Conservation (phyloP, 2,113 vertebrate genomes). For the Anas platyrhynchos region DNA sequence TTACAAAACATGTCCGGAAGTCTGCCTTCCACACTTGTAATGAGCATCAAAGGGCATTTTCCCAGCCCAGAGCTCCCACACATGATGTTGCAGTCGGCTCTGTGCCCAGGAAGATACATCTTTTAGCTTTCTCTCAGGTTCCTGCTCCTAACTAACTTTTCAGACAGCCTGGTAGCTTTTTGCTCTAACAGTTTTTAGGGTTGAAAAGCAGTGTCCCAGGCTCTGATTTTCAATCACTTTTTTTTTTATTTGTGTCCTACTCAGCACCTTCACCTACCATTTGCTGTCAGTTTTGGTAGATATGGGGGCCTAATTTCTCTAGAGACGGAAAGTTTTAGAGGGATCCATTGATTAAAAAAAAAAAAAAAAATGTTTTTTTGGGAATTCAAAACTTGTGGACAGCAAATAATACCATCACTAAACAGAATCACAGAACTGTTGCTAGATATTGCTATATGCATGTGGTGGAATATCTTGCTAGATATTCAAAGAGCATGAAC, state of each 20-base stretch:
- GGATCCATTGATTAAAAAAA: neutral
- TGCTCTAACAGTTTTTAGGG: neutral
- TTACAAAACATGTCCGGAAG: neutral
- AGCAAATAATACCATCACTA: neutral
- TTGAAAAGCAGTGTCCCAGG: neutral
- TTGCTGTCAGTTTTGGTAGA: neutral
- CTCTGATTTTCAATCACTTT: neutral
- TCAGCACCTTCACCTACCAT: fast-evolving
- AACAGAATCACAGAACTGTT: neutral
- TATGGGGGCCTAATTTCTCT: neutral
- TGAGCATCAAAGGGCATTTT: neutral
- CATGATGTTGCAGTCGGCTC: neutral
- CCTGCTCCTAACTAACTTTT: neutral
- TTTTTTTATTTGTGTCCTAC: neutral
- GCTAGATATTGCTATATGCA: neutral
- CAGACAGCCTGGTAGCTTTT: neutral
- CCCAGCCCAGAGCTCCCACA: neutral
- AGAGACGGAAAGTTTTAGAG: neutral
- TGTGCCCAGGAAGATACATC: neutral
- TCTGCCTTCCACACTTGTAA: neutral
- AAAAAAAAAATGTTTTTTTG: neutral
- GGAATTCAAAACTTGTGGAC: neutral
- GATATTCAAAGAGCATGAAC: neutral
- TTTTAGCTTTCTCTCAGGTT: neutral
- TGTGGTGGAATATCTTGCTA: too few relatives aligned